Conservation (phyloP, 2,113 vertebrate genomes). For the Nothocercus julius region DNA sequence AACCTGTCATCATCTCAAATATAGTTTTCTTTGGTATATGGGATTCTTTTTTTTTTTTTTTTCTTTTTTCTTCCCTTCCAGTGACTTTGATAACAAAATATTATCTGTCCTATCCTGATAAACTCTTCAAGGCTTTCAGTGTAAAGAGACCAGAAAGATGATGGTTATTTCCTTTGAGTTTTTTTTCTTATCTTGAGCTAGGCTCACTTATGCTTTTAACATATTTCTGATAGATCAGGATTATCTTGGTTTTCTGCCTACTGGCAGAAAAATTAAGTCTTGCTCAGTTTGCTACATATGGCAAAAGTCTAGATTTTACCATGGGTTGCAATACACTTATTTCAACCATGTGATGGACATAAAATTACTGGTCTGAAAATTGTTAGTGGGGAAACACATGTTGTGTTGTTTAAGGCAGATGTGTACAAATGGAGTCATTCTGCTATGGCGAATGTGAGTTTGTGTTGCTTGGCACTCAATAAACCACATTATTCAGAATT, state of each 20-base stretch:
- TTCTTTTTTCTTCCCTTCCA: not conserved
- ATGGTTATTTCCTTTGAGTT: not conserved
- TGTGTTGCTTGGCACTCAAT: not conserved
- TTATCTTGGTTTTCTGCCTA: conserved; percentile 26
- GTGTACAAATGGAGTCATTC: conserved; percentile 43
- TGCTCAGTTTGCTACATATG: conserved; percentile 4
- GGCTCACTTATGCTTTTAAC: conserved; percentile 30
- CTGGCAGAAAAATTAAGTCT: not conserved
- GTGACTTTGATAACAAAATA: not conserved
- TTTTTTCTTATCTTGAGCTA: not conserved
- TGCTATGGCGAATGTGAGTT: not conserved
- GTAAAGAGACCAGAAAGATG: not conserved
- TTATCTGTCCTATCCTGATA: not conserved
- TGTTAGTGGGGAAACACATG: conserved; percentile 34
- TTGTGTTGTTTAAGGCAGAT: conserved; percentile 46
- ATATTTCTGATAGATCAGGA: conserved; percentile 28
- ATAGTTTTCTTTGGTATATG: not conserved
- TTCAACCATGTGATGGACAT: conserved; percentile 46
- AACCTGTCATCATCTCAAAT: not conserved
- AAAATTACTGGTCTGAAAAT: conserved; percentile 64
- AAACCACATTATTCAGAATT: conserved; percentile 31
- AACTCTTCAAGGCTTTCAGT: not conserved
- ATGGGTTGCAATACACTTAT: conserved; percentile 22
- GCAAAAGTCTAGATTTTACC: conserved; percentile 25
- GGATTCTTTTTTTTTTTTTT: not conserved